Evolutionary conservation across 2,797 vertebrate species (phyloP), one percentile per base, ranked within the genome.

Genomic region (Sarcoramphus papa): DNA sequence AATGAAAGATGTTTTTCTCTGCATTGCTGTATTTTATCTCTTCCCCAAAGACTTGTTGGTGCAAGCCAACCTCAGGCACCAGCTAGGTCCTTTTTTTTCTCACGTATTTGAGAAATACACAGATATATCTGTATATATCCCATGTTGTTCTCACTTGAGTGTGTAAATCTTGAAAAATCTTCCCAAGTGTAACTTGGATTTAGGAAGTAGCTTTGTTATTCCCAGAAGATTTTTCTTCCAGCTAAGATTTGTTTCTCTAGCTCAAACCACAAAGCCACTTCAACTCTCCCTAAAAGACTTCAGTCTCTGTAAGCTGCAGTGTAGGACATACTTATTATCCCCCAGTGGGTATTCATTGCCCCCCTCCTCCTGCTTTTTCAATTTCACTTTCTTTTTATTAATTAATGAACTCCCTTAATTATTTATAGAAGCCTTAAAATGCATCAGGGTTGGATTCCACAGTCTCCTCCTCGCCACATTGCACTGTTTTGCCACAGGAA

Each of bases 141-240:
- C 45, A 35, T 23, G 65, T 35, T 91, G 88, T 91, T 87, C 81
- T 95, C 70, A 60, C 85, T 88, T 87, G 95, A 86, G 95, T 89
- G 91, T 95, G 88, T 97, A 96, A 97, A 95, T 95, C 96, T 97
- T 92, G 85, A 95, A 90, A 91, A 93, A 89, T 85, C 95, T 96
- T 95, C 91, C 73, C 77, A 78, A 94, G 83, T 79, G 87, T 64
- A 86, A 83, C 80, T 67, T 48, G 90, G 93, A 60, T 97, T 97
- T 96, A 84, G 89, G 91, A 97, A 95, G 90, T n/a, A 90, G 72
- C 85, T 96, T 92, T 95, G 65, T 78, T 96, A 94, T 92, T 95
- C 92, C 95, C 94, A 41, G 53, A 48, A 81, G 96, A 80, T 48
- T 97, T 96, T 97, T 63, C 79, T 95, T 93, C 63, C 63, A 96